phyloP scores from a whole-genome alignment of 2,113 vertebrate genomes.

The Stigmatopora nigra region DNA sequence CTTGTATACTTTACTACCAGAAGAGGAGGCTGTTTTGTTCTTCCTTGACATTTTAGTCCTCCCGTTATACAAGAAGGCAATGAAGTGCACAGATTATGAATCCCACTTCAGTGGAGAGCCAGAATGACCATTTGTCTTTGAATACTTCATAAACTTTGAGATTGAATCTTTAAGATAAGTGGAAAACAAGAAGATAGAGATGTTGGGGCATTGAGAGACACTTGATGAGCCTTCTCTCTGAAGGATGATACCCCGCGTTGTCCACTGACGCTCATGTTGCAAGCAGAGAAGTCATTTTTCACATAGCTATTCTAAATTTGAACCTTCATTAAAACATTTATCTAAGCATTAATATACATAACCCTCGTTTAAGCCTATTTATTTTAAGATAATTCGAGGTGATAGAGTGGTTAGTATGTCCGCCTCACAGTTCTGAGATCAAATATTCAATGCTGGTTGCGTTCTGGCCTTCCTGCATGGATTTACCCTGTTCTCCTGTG shows the following conservation, averaged over 20 bases:
- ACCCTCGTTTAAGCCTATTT: background rate
- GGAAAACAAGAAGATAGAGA: conserved; percentile 9
- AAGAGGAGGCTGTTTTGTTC: conserved; percentile 57
- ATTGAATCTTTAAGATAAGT: conserved; percentile 13
- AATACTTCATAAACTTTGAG: conserved; percentile 17
- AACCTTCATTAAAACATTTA: conserved; percentile 55
- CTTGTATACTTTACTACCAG: conserved; percentile 38
- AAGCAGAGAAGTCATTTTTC: conserved; percentile 46
- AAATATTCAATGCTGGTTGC: too few relatives aligned
- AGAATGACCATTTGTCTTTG: conserved; percentile 8
- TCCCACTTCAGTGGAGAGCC: background rate
- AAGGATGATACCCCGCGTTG: conserved; percentile 36
- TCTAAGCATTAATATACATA: conserved; percentile 25
- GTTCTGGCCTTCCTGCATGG: too few relatives aligned
- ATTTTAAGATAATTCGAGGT: background rate
- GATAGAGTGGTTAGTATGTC: background rate
- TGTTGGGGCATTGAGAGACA: conserved; percentile 20
- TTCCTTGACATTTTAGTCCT: conserved; percentile 6
- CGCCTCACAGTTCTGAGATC: too few relatives aligned
- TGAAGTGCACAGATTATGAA: conserved; percentile 16
- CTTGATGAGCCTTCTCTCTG: conserved; percentile 33
- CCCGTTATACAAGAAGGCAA: conserved; percentile 19
- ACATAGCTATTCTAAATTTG: conserved; percentile 47
- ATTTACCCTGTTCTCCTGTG: too few relatives aligned
- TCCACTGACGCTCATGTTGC: conserved; percentile 51